Base-by-base conservation (phyloP, 92 coral and sea anemone species). In the Bergia sp. region DNA sequence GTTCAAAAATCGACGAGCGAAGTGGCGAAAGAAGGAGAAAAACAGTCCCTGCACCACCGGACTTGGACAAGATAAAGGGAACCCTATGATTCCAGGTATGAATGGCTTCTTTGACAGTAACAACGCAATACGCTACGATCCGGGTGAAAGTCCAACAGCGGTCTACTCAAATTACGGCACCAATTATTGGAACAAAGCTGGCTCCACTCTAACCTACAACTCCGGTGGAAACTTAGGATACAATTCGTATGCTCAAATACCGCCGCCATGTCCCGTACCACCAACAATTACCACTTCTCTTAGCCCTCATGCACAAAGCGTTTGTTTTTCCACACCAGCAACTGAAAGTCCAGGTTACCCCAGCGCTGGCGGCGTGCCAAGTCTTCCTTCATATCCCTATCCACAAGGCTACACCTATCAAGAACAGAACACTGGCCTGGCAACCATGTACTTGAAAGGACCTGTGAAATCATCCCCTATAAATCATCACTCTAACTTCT, bases 1-100 rank as follows among this genome's bases (percentile, higher is more conserved):
- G 98, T 97, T 97, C 86, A 97, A 97, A 82, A 97, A 97, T 76
- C 91, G 99, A 75, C 92, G 99, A 58, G 99, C 99, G 45, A 97
- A 97, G 85, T 95, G 98, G 98, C 93, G 99, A 44, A 97, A 97
- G 89, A 97, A 95, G 91, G 99, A 97, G 91, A 94, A 96, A 78
- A 94, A 94, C 82, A 97, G 96, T 74, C 95, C 92, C 23, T 84
- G 87, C 15, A 92, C 97, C 2, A 90, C 96, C 12, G 87, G 95
- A 37, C 96, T 94, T 41, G 95, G 96, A 76, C 98, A 93, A 85
- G 98, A 95, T 36, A 95, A 95, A 80, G 85, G 85, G 29, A 89
- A 92, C 55, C 86, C 92, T 7, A 95, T 95, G 92, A 95, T 95
- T 72, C 92, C 93, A 5, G 89, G 93, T 74, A 86, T 95, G 53